Base-by-base conservation (phyloP, 2,797 vertebrate genomes). In the Enteromius radiatus region DNA sequence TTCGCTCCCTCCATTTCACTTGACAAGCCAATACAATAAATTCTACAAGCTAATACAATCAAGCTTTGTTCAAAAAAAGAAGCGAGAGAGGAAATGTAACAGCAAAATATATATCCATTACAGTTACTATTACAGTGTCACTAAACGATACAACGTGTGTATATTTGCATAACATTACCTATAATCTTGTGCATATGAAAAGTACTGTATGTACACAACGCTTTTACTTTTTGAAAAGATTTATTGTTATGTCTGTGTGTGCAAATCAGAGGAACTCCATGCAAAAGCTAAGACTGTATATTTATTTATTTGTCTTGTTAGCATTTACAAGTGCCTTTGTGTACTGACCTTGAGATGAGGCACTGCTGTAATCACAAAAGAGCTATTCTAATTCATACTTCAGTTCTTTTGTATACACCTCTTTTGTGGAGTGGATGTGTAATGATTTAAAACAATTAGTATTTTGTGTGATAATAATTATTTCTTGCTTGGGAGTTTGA, bases 341-440 rank as follows among this genome's bases (percentile, higher is more conserved):
- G 54, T 31, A 1, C 15, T 75, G 71, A 56, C 71, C 71, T 76
- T 76, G 74, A 76, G 38, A 61, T 76, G 74, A 43, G 38, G 38
- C 41, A 28, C 54, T 43, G 71, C 74, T 76, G 36, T 61, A 28
- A 76, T 45, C 74, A 63, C 36, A 76, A 76, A 43, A 45, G 54
- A 61, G 56, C 73, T 26, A 59, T 75, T 56, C 47, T 14, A 36
- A 23, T 56, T 43, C 33, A 26, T 43, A 15, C 14, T 76, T 56
- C 54, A 0, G 33, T 19, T n/a, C 52, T 76, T 59, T 76, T 59
- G 19, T 36, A 38, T 36, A 15, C 7, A 2, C n/a, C n/a, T 76
- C 36, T 19, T 59, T 28, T 26, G 59, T 61, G 5, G 23, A 61
- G 33, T 11, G 73, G n/a, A 23, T 59, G 41, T 10, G 9, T 26